These are phyloP conservation scores for Epirrita christyi DNA, from an alignment of 2,888 invertebrate genomes.

Conservation along the genomic window DNA sequence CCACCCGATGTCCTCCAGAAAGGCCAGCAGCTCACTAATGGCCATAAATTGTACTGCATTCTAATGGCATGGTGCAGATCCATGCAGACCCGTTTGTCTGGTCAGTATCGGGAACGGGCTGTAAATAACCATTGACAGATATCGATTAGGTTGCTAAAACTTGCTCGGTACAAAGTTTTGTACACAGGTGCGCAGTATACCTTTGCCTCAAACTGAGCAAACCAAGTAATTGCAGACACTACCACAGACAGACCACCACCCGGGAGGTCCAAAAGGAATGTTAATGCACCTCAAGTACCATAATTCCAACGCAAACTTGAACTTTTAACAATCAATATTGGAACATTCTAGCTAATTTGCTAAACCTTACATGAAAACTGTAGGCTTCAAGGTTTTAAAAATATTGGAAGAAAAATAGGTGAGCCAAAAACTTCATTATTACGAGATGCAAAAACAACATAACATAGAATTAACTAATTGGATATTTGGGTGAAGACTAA, in stretches of 20 bases:
- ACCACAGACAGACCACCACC: constrained; percentile 38
- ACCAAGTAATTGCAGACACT: constrained; percentile 62
- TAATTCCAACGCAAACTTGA: constrained; percentile 60
- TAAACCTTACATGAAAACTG: constrained; percentile 12
- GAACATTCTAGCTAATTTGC: constrained; percentile 26
- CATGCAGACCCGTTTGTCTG: no score
- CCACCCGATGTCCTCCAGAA: no score
- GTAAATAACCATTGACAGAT: neutral
- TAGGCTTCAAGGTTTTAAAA: no score
- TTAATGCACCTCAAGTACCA: constrained; percentile 61
- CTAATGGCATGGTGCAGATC: no score
- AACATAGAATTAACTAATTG: no score
- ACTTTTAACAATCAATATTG: constrained; percentile 60
- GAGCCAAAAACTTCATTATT: no score
- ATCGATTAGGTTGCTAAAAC: neutral
- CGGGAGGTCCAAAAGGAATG: constrained; percentile 71
- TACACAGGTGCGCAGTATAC: constrained; percentile 16
- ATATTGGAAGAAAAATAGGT: no score
- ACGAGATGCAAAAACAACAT: no score
- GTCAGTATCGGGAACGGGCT: no score
- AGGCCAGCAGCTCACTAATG: no score
- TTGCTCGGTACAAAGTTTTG: constrained; percentile 1
- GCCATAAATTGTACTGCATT: no score
- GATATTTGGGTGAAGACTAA: no score
- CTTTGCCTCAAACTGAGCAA: constrained; percentile 33